Evolutionary conservation across 2,888 invertebrate genomes (phyloP), one percentile per base, ranked within the genome.

Genomic region (Frankliniella intonsa): DNA sequence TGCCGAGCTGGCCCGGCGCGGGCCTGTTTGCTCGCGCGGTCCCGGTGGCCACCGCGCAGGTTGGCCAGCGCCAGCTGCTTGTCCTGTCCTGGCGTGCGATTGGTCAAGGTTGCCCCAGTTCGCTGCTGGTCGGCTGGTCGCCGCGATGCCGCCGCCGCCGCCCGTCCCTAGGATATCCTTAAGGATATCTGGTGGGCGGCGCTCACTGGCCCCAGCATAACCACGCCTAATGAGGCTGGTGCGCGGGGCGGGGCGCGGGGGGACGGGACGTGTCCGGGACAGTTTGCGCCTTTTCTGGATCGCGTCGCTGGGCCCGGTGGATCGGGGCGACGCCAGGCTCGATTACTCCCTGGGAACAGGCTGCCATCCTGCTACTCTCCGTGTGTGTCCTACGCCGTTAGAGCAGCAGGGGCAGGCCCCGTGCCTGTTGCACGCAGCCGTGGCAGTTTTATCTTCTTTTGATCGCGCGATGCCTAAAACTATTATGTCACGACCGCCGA

Each of bases 41-140:
- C 17, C 14, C 55, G 55, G 19, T 19, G 19, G 55, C 17, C 55
- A 12, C 17, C 55, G 55, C 55, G 17, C 55, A 14, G 55, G 17
- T 19, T 19, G 17, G 55, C 14, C 55, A 5, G 17, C 5, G 55
- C 55, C 0, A 12, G 17, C 55, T 0, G 69, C 55, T 19, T 19
- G 55, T 19, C 17, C 19, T 12, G 55, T 10, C 55, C 55, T 12
- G 55, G 14, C 55, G 38, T 55, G 55, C 55, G 69, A 76, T 76
- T 76, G 69, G 25, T 76, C 25, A 76, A 76, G 69, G 69, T 12
- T 76, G 69, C 69, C 69, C 69, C 69, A 76, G 22, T 76, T 25
- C 55, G 14, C 17, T 55, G 14, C 55, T 19, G 55, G 55, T 14
- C 19, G 55, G 55, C 17, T 55, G 55, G 55, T 14, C 55, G 55